These are phyloP conservation scores for Plemyria rubiginata DNA, from an alignment of 2,888 invertebrate genomes.

Conservation along the genomic window DNA sequence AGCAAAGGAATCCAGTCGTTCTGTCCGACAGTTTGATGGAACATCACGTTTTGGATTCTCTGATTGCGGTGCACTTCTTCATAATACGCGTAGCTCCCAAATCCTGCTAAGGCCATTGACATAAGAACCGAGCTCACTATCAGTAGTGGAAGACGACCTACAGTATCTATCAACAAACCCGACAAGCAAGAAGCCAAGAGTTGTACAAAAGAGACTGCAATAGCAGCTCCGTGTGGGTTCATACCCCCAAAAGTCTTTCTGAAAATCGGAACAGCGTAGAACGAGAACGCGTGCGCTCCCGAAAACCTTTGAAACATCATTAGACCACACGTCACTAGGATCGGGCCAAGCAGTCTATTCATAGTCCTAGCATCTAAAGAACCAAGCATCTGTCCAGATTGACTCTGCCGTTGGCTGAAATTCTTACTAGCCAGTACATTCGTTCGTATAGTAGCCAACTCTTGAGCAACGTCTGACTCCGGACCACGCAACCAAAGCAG, in stretches of 20 bases:
- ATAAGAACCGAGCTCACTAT: slow-evolving; percentile 93
- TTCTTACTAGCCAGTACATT: slow-evolving; percentile 86
- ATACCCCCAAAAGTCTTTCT: slow-evolving; percentile 92
- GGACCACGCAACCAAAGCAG: slow-evolving; percentile 93
- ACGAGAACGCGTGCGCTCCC: slow-evolving; percentile 93
- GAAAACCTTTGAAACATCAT: slow-evolving; percentile 95
- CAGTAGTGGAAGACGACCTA: slow-evolving; percentile 92
- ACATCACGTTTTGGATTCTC: slow-evolving; percentile 79
- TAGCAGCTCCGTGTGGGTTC: slow-evolving; percentile 93
- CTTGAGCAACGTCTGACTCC: slow-evolving; percentile 90
- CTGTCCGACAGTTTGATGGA: slow-evolving; percentile 83
- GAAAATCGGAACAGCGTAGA: slow-evolving; percentile 94
- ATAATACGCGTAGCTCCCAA: slow-evolving; percentile 93
- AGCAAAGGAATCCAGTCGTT: slow-evolving; percentile 93
- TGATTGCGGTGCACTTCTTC: slow-evolving; percentile 87
- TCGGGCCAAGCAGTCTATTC: slow-evolving; percentile 87
- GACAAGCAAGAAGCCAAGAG: slow-evolving; percentile 93
- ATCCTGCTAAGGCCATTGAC: slow-evolving; percentile 93
- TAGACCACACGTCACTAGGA: slow-evolving; percentile 92
- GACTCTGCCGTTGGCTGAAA: slow-evolving; percentile 77
- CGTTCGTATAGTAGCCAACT: slow-evolving; percentile 88
- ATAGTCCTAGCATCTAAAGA: slow-evolving; percentile 76
- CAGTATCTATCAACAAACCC: slow-evolving; percentile 92
- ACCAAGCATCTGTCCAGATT: slow-evolving; percentile 72
- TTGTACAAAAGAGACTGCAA: slow-evolving; percentile 93